These are phyloP conservation scores for Alces alces DNA, from an alignment of 2,113 vertebrate genomes.

Conservation along the genomic window DNA sequence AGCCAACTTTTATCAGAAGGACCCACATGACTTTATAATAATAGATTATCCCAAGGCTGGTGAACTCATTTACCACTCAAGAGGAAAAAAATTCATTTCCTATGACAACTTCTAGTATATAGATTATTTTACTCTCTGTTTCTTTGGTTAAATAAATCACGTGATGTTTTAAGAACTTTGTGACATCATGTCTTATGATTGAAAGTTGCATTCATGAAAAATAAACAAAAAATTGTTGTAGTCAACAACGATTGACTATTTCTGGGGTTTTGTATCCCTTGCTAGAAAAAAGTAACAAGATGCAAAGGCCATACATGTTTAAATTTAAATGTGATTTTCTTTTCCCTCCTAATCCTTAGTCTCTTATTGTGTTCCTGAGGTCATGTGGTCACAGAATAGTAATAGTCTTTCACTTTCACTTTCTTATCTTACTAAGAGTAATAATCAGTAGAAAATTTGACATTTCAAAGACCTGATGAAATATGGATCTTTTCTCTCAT, in stretches of 20 bases:
- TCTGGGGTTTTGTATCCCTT: not conserved
- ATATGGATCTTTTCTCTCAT: not conserved
- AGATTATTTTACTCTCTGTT: not conserved
- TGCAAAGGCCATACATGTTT: not conserved
- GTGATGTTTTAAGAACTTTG: not conserved
- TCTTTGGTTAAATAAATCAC: not conserved
- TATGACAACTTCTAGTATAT: not conserved
- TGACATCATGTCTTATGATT: not conserved
- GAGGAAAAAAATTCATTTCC: not conserved
- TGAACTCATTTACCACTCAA: not conserved
- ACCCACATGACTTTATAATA: not conserved
- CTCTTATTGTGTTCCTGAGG: not conserved
- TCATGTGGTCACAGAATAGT: not conserved
- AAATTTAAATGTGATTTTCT: not conserved
- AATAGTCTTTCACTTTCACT: not conserved
- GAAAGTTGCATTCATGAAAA: not conserved
- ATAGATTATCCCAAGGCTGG: not conserved
- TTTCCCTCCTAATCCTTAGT: not conserved
- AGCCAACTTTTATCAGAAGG: not conserved
- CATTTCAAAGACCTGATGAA: not conserved
- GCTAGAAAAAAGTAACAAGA: conserved; percentile 3
- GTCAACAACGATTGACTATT: not conserved
- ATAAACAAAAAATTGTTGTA: not conserved
- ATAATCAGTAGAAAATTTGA: not conserved
- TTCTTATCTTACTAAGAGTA: not conserved